These are phyloP conservation scores for Calycopis cecrops DNA, from an alignment of 1,140 invertebrate genomes.

Conservation along the genomic window DNA sequence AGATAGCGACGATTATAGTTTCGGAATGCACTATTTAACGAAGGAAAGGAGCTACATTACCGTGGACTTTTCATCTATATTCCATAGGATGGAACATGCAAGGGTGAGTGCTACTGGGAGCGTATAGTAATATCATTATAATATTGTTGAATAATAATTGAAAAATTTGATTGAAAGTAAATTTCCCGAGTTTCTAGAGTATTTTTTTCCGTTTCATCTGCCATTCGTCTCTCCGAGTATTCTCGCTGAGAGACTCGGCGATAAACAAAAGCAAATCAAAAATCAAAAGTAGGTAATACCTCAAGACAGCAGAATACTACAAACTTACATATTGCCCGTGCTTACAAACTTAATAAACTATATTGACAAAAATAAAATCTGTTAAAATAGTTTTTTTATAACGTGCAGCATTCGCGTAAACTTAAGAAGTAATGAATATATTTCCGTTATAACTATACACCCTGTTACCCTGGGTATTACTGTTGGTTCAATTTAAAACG, in stretches of 20 bases:
- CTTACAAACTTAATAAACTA: too few species aligned
- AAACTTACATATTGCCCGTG: too few species aligned
- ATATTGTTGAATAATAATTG: too few species aligned
- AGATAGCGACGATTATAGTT: conserved; percentile 19
- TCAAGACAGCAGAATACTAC: too few species aligned
- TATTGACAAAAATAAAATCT: too few species aligned
- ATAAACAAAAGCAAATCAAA: too few species aligned
- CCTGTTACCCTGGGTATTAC: not conserved
- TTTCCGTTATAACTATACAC: not conserved
- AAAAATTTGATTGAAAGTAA: too few species aligned
- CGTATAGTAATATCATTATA: too few species aligned
- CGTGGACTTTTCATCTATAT: conserved; percentile 13
- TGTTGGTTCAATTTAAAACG: conserved; percentile 20
- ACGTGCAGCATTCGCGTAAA: too few species aligned
- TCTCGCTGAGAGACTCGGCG: not conserved
- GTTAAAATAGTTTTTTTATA: too few species aligned
- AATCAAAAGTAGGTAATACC: too few species aligned
- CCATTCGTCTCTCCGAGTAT: not conserved
- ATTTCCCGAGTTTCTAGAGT: not conserved
- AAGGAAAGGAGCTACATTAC: conserved; percentile 9
- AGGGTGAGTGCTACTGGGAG: conserved; percentile 6
- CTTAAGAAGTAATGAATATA: not conserved
- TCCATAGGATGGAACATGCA: not conserved
- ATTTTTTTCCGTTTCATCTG: not conserved
- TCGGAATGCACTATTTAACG: conserved; percentile 15